Conservation (phyloP, 92 coral and sea anemone genomes). For the Porites evermanni region DNA sequence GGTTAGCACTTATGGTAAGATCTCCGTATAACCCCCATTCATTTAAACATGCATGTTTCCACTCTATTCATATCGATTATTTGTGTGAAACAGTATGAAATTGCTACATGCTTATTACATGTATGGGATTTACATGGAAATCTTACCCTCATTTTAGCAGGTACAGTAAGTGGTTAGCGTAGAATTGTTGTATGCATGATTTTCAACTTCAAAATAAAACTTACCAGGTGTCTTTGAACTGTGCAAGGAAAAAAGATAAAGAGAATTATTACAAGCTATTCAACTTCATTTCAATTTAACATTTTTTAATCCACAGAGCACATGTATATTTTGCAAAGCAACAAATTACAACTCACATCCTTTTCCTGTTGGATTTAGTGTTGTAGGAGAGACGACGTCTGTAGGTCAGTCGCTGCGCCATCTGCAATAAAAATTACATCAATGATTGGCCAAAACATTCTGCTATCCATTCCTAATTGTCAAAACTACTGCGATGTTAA, state of each 20-base stretch:
- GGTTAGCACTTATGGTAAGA: no score
- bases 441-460: slow-evolving; percentile 26
- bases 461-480: neutral
- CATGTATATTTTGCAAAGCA: neutral
- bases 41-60: no score
- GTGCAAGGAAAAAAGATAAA: slow-evolving; percentile 29
- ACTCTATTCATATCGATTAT: no score
- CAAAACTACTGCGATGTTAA: neutral
- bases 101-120: no score
- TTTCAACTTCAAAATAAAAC: slow-evolving; percentile 14
- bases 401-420: slow-evolving; percentile 98
- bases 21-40: no score
- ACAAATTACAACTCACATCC: slow-evolving; percentile 79
- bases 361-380: slow-evolving; percentile 91
- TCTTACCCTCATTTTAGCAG: no score
- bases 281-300: neutral
- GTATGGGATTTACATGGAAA: no score
- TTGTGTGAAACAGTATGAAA: no score
- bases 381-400: slow-evolving; percentile 98
- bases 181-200: neutral
- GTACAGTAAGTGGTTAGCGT: neutral
- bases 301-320: neutral
- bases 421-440: slow-evolving; percentile 63
- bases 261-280: neutral
- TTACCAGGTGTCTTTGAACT: slow-evolving; percentile 99